A percentile compares a stretch with the other conserved stretches of the same genome.
These are phyloP conservation scores for Sebastes hubbsi DNA, from an alignment of 2,797 vertebrate genomes.

Conservation along the genomic window DNA sequence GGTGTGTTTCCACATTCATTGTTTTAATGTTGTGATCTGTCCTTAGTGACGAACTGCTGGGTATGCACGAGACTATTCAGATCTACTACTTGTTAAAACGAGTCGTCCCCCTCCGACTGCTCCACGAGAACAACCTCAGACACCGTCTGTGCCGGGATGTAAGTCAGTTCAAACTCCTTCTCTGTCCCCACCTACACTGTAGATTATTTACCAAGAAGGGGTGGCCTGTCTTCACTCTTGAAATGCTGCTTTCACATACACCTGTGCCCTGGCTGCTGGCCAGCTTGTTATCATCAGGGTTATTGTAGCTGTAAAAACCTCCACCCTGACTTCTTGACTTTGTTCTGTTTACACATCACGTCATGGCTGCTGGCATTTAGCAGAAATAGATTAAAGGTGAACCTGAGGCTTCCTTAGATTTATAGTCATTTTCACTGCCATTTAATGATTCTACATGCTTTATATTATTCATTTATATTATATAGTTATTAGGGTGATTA, in stretches of 20 bases:
- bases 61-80: constrained; percentile 71
- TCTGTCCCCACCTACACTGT: neutral
- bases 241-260: neutral
- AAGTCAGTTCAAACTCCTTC: constrained; percentile 53
- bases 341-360: constrained; percentile 67
- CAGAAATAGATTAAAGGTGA: constrained; percentile 10
- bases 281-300: constrained; percentile 22
- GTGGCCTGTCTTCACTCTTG: neutral
- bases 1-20: neutral
- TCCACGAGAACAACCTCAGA: constrained; percentile 41
- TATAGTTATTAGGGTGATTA: neutral
- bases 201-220: constrained; percentile 42
- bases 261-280: neutral
- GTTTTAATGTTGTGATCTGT: neutral
- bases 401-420: neutral
- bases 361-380: constrained; percentile 20
- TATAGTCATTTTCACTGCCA: neutral
- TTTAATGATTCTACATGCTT: neutral
- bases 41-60: constrained; percentile 73
- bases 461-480: neutral
- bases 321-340: constrained; percentile 57
- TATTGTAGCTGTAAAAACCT: constrained; percentile 45
- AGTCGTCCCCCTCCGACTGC: constrained; percentile 66
- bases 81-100: constrained; percentile 60
- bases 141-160: constrained; percentile 67